Conservation (phyloP, 2,888 invertebrate species). For the Sphaerophoria rueppellii region DNA sequence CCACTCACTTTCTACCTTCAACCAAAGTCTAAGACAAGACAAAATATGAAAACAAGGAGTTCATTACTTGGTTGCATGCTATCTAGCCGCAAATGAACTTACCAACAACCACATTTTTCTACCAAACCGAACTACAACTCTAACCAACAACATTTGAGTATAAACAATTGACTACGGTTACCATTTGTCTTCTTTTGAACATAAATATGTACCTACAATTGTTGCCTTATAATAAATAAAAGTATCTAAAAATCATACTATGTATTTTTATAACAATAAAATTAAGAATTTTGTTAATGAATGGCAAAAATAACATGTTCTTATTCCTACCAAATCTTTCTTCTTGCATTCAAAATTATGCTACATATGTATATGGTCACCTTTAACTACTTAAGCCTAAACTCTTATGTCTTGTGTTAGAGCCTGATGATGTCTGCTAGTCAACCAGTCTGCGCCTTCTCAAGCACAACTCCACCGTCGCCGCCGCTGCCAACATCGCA, state of each 20-base stretch:
- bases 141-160: not conserved
- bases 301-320: too few relatives aligned
- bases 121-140: not conserved
- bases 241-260: too few relatives aligned
- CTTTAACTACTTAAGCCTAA: not conserved
- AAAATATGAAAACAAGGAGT: slow-evolving; percentile 32
- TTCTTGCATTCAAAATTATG: not conserved
- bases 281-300: too few relatives aligned
- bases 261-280: too few relatives aligned
- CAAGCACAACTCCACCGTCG: slow-evolving; percentile 39
- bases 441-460: slow-evolving; percentile 40
- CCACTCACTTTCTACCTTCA: slow-evolving; percentile 38
- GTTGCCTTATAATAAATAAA: too few relatives aligned
- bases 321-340: not conserved
- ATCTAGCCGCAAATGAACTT: slow-evolving; percentile 32
- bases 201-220: too few relatives aligned
- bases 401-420: slow-evolving; percentile 19
- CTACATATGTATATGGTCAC: not conserved
- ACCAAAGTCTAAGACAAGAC: not conserved
- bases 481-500: not conserved
- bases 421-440: slow-evolving; percentile 26
- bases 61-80: slow-evolving; percentile 42
- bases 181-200: not conserved
- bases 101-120: slow-evolving; percentile 27
- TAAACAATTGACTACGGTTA: not conserved